Evolutionary conservation across 2,113 vertebrate species (phyloP).

Genomic region (Psittacus erithacus): DNA sequence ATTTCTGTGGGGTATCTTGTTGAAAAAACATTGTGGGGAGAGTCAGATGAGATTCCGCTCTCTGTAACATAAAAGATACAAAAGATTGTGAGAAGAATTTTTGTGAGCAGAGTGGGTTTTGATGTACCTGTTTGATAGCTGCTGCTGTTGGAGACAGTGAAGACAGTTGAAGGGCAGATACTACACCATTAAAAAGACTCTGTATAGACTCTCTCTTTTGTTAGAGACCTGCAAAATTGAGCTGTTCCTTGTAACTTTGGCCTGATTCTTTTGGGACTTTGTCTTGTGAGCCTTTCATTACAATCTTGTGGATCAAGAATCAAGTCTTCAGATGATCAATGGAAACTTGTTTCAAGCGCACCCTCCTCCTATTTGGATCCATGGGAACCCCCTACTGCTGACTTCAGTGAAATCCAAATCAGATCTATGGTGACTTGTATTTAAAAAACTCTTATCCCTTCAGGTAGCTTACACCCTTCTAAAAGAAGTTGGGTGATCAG

Average conservation of each 20-base stretch:
- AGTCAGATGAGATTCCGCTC: background rate
- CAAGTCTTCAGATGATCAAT: background rate
- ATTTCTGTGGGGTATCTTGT: background rate
- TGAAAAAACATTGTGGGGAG: background rate
- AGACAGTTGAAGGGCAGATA: background rate
- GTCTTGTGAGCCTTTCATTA: background rate
- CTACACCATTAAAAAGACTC: background rate
- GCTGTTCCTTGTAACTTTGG: background rate
- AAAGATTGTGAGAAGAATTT: background rate
- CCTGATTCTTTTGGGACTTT: background rate
- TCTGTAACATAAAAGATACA: background rate
- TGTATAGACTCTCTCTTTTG: background rate
- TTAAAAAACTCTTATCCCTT: background rate
- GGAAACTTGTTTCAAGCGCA: background rate
- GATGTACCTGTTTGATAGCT: background rate
- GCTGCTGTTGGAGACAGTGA: background rate
- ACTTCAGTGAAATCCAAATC: background rate
- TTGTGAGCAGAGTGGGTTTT: background rate
- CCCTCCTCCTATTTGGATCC: background rate
- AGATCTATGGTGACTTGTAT: fast-evolving
- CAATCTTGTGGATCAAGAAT: background rate
- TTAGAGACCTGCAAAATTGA: background rate
- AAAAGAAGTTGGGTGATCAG: background rate
- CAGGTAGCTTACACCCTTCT: background rate
- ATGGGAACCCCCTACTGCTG: background rate